Base-by-base conservation (phyloP, 2,888 invertebrate genomes). In the Azorinus chamasolen region DNA sequence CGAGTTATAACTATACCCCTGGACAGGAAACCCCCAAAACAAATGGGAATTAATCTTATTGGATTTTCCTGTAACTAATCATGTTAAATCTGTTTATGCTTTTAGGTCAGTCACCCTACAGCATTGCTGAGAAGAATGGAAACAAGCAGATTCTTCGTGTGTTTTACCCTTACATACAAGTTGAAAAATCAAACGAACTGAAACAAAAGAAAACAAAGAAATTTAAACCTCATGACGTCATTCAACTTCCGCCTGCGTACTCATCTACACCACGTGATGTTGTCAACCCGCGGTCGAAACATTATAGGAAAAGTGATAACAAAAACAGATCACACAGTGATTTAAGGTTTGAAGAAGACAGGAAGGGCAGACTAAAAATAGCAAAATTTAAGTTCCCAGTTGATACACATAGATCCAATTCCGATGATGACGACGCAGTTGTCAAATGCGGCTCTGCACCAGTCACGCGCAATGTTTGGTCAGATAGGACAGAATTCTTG, bases 101-200 rank as follows among this genome's bases (percentile, higher is more conserved):
- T 77, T 16, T 58, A 87, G 87, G 87, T 18, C 77, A 83, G 25
- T 77, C 79, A 0, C 86, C 87, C 1, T 45, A 79, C 10, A 72
- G 80, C 24, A 64, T 86, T 1, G 81, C 85, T 24, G 48, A 75
- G 25, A 77, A 83, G 39, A 68, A 53, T 12, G 79, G 79, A 6
- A 74, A 79, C 14, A 66, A 68, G 20, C 20, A 73, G 3, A 51
- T 86, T 2, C 54, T 73, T 1, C 59, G 59, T n/a, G 32, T 86
- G 0, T 63, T 87, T n/a, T 70, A 79, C 6, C 64, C 72, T 0
- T 75, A 82, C 32, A 5, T 57, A 2, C n/a, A n/a, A n/a, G n/a
- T n/a, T n/a, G 45, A 66, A 37, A 71, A 75, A 48, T 63, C 63
- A 0, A 53, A 37, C 5, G 61, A 58, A 20, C 58, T 65, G n/a